Conservation (phyloP, 2,888 invertebrate genomes). For the Drosophila formosana region DNA sequence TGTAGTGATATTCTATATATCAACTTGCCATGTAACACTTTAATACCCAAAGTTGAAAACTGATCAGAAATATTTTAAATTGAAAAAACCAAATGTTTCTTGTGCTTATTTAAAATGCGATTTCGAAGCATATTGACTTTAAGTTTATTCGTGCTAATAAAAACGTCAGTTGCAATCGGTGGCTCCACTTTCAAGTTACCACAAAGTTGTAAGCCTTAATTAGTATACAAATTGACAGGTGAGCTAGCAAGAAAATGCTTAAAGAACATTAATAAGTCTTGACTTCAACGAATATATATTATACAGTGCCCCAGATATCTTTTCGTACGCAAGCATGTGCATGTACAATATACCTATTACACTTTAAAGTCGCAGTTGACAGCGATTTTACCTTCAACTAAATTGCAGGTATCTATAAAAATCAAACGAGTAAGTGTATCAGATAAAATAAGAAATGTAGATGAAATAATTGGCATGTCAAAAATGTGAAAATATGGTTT, state of each 20-base stretch:
- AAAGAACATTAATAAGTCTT: background rate
- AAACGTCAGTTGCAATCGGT: constrained; percentile 7
- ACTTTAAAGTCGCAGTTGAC: background rate
- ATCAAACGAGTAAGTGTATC: background rate
- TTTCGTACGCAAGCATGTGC: background rate
- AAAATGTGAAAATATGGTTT: too few relatives aligned
- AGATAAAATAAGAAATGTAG: too few relatives aligned
- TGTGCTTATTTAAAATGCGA: background rate
- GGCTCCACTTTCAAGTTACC: background rate
- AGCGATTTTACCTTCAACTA: background rate
- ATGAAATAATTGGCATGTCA: too few relatives aligned
- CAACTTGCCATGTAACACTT: too few relatives aligned
- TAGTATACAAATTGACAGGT: constrained; percentile 8
- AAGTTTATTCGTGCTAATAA: background rate
- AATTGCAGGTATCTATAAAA: background rate
- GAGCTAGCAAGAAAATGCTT: background rate
- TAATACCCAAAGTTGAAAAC: background rate
- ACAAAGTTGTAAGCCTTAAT: constrained; percentile 11
- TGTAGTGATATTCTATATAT: too few relatives aligned
- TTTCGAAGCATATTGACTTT: background rate
- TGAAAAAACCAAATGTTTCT: background rate
- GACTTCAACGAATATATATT: background rate
- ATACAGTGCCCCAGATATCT: background rate
- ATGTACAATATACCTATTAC: background rate
- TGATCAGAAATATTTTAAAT: too few relatives aligned